Base-by-base conservation (phyloP, 2,113 vertebrate species). In the Dascyllus trimaculatus region DNA sequence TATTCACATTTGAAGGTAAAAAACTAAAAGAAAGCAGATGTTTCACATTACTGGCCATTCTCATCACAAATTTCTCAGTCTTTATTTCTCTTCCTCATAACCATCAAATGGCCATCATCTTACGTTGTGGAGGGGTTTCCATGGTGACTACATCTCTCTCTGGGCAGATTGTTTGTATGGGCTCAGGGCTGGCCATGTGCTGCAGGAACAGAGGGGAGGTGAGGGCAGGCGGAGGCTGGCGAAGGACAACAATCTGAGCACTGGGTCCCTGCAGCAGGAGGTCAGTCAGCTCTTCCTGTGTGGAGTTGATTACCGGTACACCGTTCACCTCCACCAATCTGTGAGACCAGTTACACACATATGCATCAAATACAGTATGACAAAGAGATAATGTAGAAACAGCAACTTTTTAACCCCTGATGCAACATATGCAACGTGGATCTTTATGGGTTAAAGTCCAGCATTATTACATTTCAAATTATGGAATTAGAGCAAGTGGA, bases 251-350 rank as follows among this genome's bases (percentile, higher is more conserved):
- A 5, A 94, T 93, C 35, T 90, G 87, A 71, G 90, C 88, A 3
- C 65, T 82, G 26, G 87, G 53, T 51, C 70, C 75, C 43, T 90
- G 81, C 24, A 84, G 86, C 11, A 94, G 70, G 66, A 94, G 78
- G 19, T 88, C 43, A 4, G 48, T 69, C 15, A 93, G 80, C 64
- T 94, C 91, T 3, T 92, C 84, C 53, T 85, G 82, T 54, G 83
- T 88, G 4, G 83, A 89, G 57, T 89, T 90, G 65, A 95, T 64
- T 65, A 94, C 90, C 0, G 74, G 60, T 19, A 90, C 79, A 21
- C 91, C 90, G 3, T 94, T 93, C 78, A 95, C 90, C 81, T 94
- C 93, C 86, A 94, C 81, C 46, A 93, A 66, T 71, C 93, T 94
- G 25, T 17, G 26, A 49, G 53, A 19, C 17, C 14, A 81, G 6